These are phyloP conservation scores for Vireo griseus DNA, from an alignment of 2,797 vertebrate species.

Conservation along the genomic window DNA sequence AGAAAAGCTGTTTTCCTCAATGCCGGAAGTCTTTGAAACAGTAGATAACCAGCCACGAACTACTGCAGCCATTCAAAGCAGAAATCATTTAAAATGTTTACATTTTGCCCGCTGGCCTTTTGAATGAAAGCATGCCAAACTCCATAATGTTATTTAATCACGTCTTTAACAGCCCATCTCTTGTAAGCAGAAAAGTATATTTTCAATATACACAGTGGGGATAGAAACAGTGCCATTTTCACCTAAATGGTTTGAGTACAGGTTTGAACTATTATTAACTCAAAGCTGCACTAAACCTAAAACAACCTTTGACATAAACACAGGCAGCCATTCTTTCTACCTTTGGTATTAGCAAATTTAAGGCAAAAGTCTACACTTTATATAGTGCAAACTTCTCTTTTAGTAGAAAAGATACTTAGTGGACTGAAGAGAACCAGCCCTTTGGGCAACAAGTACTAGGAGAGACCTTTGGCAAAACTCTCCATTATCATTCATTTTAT, in stretches of 20 bases:
- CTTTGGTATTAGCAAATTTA: background rate
- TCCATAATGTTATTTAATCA: background rate
- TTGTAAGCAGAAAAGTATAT: background rate
- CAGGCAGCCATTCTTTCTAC: background rate
- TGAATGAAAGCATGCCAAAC: background rate
- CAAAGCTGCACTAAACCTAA: background rate
- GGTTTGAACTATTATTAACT: background rate
- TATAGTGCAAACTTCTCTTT: background rate
- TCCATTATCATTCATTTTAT: background rate
- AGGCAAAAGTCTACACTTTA: background rate
- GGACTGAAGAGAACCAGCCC: background rate
- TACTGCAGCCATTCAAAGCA: background rate
- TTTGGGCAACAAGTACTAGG: background rate
- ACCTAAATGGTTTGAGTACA: background rate
- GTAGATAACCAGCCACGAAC: background rate
- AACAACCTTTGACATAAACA: background rate
- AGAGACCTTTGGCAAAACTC: background rate
- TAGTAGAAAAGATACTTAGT: background rate
- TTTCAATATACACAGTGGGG: background rate
- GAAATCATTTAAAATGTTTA: background rate
- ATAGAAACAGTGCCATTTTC: background rate
- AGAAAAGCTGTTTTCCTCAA: background rate
- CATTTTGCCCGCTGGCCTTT: background rate
- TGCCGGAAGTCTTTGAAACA: conserved; percentile 44
- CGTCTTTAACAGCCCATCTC: background rate